Evolutionary conservation across 2,797 vertebrate genomes (phyloP).

Genomic region (Spea hammondii): DNA sequence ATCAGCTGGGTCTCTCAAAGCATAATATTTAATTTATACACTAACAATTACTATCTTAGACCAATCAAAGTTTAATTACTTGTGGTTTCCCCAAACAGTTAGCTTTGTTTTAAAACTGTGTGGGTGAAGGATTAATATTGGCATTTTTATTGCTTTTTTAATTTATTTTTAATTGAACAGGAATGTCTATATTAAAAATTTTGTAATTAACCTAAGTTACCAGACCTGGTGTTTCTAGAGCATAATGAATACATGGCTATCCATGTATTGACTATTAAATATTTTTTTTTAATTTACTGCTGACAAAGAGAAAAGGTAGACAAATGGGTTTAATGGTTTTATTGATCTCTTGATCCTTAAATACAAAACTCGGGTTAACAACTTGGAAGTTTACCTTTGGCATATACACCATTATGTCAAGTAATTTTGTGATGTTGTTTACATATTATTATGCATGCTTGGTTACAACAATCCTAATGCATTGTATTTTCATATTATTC

Average conservation of each 20-base stretch:
- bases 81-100: conserved; percentile 35
- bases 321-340: conserved; percentile 50
- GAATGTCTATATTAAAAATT: conserved; percentile 14
- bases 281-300: conserved; percentile 32
- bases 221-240: conserved; percentile 22
- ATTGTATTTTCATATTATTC: too few species aligned
- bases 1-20: not conserved
- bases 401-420: not conserved
- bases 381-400: conserved; percentile 9
- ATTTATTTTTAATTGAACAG: conserved; percentile 51
- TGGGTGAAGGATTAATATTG: conserved; percentile 17
- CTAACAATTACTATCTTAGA: conserved; percentile 19
- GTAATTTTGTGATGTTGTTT: too few species aligned
- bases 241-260: conserved; percentile 25
- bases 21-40: conserved; percentile 10
- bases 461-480: too few species aligned
- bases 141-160: conserved; percentile 41
- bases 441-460: too few species aligned
- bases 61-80: conserved; percentile 21
- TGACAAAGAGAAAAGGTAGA: conserved; percentile 16
- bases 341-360: conserved; percentile 37
- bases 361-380: conserved; percentile 39
- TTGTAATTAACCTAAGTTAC: conserved; percentile 39
- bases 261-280: conserved; percentile 34
- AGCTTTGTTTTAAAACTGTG: conserved; percentile 34